phyloP scores from a whole-genome alignment of 2,113 vertebrate genomes.

The Odontophorus gujanensis region DNA sequence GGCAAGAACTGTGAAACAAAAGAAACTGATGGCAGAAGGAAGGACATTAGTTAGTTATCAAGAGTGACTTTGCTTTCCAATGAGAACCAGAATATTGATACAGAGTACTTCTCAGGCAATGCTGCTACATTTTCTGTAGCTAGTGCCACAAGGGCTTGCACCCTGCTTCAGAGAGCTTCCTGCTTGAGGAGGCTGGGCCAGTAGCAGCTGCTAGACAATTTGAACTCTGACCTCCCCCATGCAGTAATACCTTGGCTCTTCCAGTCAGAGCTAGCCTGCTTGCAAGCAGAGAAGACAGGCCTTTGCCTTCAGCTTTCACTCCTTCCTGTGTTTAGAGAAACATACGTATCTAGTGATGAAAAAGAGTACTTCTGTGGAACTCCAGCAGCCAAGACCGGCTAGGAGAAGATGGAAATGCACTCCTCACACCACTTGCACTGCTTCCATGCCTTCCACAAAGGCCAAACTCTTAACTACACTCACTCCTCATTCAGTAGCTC shows the following conservation, averaged over 20 bases:
- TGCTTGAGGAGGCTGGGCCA: neutral
- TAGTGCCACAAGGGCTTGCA: neutral
- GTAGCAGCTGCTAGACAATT: neutral
- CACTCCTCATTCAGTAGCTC: neutral
- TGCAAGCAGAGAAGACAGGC: neutral
- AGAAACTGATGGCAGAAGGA: neutral
- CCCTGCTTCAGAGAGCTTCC: neutral
- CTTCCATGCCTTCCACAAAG: neutral
- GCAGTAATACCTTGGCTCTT: neutral
- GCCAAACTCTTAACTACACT: neutral
- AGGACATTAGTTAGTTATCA: neutral
- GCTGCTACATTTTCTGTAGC: neutral
- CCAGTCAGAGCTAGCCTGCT: slow-evolving; percentile 18
- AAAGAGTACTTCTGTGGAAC: neutral
- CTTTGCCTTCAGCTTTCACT: neutral
- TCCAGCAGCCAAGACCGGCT: neutral
- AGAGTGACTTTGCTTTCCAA: neutral
- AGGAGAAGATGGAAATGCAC: neutral
- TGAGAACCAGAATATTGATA: neutral
- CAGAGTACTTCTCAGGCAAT: neutral
- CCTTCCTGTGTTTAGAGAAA: slow-evolving; percentile 5
- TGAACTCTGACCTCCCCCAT: neutral
- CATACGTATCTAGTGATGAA: accelerated
- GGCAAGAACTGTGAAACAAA: neutral
- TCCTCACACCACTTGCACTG: neutral